Evolutionary conservation across 2,113 vertebrate species (phyloP).

Genomic region (Nothocercus julius): DNA sequence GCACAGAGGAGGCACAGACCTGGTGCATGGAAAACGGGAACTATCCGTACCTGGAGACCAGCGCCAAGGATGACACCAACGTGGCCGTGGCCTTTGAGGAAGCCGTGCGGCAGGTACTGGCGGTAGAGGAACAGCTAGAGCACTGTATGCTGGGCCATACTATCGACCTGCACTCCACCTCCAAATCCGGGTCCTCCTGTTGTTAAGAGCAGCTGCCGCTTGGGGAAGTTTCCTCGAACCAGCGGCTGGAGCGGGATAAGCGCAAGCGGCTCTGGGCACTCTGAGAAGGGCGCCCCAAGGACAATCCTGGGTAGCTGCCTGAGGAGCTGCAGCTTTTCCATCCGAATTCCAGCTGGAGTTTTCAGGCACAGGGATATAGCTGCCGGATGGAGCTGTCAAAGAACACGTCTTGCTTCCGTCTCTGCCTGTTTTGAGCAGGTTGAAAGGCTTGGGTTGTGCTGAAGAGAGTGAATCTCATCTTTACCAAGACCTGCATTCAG

Average conservation of each 20-base stretch:
- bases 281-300: constrained; percentile 4
- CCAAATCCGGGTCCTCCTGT: constrained; percentile 85
- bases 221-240: not conserved
- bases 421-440: constrained; percentile 51
- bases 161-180: constrained; percentile 89
- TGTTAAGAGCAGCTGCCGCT: constrained; percentile 78
- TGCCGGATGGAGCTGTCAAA: constrained; percentile 41
- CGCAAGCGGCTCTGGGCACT: constrained; percentile 12
- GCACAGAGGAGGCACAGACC: constrained; percentile 87
- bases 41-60: constrained; percentile 96
- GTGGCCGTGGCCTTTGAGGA: constrained; percentile 94
- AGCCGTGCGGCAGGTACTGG: constrained; percentile 91
- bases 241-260: not conserved
- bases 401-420: constrained; percentile 57
- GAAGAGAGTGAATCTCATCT: constrained; percentile 36
- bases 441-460: constrained; percentile 3
- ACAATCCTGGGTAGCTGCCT: constrained; percentile 45
- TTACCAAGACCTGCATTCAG: constrained; percentile 53
- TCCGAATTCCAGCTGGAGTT: constrained; percentile 40
- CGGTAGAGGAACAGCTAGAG: constrained; percentile 91
- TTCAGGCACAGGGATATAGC: not conserved
- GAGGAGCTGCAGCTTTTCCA: constrained; percentile 29
- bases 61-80: constrained; percentile 97
- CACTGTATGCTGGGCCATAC: constrained; percentile 90
- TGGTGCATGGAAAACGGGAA: constrained; percentile 94